Base-by-base conservation (phyloP, 2,113 vertebrate species). In the Irena cyanogastra region DNA sequence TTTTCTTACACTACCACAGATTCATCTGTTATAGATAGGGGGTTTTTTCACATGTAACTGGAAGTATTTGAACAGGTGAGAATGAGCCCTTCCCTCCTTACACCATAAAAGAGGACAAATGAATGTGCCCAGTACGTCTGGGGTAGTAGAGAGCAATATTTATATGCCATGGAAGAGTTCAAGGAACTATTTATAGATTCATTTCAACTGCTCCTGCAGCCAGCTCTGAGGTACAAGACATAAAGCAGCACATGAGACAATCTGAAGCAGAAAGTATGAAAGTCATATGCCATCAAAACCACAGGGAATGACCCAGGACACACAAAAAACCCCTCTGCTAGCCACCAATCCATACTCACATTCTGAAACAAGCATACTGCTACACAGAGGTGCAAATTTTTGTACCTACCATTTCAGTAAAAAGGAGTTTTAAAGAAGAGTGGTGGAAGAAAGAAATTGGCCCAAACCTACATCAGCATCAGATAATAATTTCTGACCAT, bases 11-110 rank as follows among this genome's bases (percentile, higher is more conserved):
- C 82, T 63, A 22, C 57, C 54, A 21, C 50, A 76, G 89, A 93
- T 86, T 94, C 94, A 96, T 96, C 76, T 79, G 86, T 94, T 92
- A 93, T 68, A 93, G 82, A 96, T 71, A 92, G 90, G 41, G 59
- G 4, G 0, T 8, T 60, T 93, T 95, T 93, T 69, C 53, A 89
- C 60, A 47, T 35, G 74, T 87, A 93, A 94, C 82, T 86, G 83
- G 95, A 97, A 92, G 61, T 84, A 89, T 59, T 63, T 79, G 91
- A 96, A 94, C 94, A 96, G 95, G 95, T 97, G 92, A 94, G 69
- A 83, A 94, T 82, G 65, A 84, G 64, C 44, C 50, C 63, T 49
- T 72, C 83, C 69, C 41, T 90, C 57, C 63, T 81, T 83, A 84
- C 82, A 52, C 87, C 75, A 63, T 59, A 71, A 60, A 81, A 91